Base-by-base conservation (phyloP, 2,113 vertebrate species). In the Hyaena hyaena region DNA sequence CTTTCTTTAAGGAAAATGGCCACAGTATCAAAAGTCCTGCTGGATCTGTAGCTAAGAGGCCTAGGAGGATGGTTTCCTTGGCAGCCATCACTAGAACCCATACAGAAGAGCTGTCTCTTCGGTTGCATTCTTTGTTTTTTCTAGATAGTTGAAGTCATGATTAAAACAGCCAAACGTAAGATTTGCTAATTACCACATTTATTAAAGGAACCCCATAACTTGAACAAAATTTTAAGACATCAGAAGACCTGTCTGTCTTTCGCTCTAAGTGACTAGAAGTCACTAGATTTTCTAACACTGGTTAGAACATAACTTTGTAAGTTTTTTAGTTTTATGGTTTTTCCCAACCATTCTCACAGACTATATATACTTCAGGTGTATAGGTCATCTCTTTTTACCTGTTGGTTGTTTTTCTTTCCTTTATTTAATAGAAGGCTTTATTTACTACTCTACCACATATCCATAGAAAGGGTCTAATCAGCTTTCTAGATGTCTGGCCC, bases 1-100 rank as follows among this genome's bases (percentile, higher is more conserved):
- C 86, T 93, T 97, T 83, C 50, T 90, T 71, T 48, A 31, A 88
- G 31, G 31, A 90, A 95, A 96, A 77, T 26, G 77, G 63, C 81
- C 58, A 63, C 9, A 61, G 19, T n/a, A 71, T 82, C 61, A 87
- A 23, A 81, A 82, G 17, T 76, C n/a, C 45, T 48, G 21, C 43
- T 58, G 15, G 21, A 15, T 82, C 31, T 83, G 48, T 93, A 68
- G n/a, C 43, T 43, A 24, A 35, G 33, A n/a, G 28, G 50, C 58
- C 12, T 11, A 69, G 33, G 10, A 68, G 19, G 7, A 65, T 19
- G 7, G 48, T 23, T 65, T 95, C 48, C 28, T 79, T 33, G 4
- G 7, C 31, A 81, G 17, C 55, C 45, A 39, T 39, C 73, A 55
- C 66, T 7, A 88, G 24, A 21, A 73, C 11, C 35, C 4, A 19